Base-by-base conservation (phyloP, 2,797 vertebrate genomes). In the Hoplostethus atlanticus region DNA sequence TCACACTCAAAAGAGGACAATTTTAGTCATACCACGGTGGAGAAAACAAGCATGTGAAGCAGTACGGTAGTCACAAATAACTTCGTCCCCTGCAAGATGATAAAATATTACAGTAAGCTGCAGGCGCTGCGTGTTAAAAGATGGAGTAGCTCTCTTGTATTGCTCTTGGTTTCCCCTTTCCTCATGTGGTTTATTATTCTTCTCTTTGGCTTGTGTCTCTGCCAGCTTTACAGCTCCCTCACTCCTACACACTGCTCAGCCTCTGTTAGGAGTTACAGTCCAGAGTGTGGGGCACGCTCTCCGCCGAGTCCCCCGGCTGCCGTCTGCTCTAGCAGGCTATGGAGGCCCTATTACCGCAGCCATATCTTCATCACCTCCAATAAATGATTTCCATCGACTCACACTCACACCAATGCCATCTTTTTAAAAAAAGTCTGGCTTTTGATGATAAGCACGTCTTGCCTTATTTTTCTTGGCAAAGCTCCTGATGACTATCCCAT, bases 171-270 rank as follows among this genome's bases (percentile, higher is more conserved):
- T 91, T 89, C 86, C 84, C 77, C 73, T 87, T 87, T 86, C 86
- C 87, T 85, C 60, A 6, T 86, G 87, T 80, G 84, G 88, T 92
- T 93, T 92, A 90, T 91, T 92, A 53, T 91, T 91, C 77, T 86
- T 86, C 77, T 80, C 64, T 70, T 88, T 86, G 89, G 87, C 76
- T 79, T 78, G 69, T 62, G 10, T 86, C 75, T 76, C 67, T 86
- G 87, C 90, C 84, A 91, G 84, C 85, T 86, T 84, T 81, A 87
- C 72, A 73, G 80, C 84, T 87, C 87, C 70, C 84, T 84, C 73
- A 82, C 90, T 90, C 88, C 84, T 73, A 82, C 87, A 89, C 87
- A 73, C 76, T 55, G 62, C 81, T 88, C 87, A 62, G 84, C 78
- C 88, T 84, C 89, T 88, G 84, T 82, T 78, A 78, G 87, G 84